Conservation (phyloP, 2,113 vertebrate species). For the Catharus fuscescens region DNA sequence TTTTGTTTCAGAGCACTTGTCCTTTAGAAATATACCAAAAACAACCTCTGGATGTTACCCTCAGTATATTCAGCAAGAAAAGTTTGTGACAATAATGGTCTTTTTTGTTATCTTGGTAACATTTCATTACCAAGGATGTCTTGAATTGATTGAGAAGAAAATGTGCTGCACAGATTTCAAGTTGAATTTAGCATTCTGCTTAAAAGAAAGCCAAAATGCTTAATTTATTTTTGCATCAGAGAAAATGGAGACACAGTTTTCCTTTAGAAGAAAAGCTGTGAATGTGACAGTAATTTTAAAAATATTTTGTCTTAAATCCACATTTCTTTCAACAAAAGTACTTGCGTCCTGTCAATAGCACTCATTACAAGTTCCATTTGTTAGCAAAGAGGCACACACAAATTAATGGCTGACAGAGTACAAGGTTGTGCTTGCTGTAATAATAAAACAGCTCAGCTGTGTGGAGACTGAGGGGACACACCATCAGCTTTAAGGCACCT, state of each 20-base stretch:
- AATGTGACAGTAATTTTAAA: background rate
- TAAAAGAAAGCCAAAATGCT: background rate
- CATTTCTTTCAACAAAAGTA: background rate
- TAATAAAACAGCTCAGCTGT: background rate
- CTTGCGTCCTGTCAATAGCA: background rate
- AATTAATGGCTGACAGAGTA: background rate
- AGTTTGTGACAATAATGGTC: background rate
- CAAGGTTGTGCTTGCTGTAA: background rate
- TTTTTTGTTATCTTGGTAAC: background rate
- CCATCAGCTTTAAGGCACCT: rapidly evolving
- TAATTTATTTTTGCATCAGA: background rate
- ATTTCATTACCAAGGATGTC: background rate
- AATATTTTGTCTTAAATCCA: background rate
- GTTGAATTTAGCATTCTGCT: background rate
- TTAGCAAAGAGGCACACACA: background rate
- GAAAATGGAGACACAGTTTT: background rate
- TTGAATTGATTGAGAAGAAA: background rate
- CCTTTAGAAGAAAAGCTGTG: background rate
- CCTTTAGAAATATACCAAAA: background rate
- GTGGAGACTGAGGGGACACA: background rate
- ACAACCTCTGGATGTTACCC: background rate
- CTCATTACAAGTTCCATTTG: background rate
- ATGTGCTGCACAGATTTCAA: background rate
- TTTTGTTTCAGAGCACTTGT: background rate
- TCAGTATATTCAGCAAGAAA: background rate